These are phyloP conservation scores for Anguilla obscura DNA, from an alignment of 2,797 vertebrate genomes.

Conservation along the genomic window DNA sequence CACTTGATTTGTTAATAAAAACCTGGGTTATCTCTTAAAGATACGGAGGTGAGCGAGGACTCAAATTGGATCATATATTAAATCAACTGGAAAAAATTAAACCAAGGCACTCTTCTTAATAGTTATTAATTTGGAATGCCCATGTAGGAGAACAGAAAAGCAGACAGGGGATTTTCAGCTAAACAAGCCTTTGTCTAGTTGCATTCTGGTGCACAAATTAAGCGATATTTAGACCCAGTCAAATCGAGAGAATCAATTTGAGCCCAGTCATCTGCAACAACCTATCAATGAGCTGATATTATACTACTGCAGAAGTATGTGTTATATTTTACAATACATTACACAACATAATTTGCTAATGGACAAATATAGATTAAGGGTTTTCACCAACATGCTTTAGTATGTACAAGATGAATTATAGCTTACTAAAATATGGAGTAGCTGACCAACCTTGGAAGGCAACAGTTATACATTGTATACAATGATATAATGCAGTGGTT, in stretches of 20 bases:
- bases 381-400: background rate
- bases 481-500: no score
- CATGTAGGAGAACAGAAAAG: background rate
- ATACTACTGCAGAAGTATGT: background rate
- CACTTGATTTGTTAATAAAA: background rate
- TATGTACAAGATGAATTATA: background rate
- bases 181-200: background rate
- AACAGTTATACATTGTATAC: background rate
- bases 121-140: background rate
- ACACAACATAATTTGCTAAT: background rate
- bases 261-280: background rate
- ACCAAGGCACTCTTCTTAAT: background rate
- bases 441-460: background rate
- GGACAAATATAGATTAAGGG: background rate
- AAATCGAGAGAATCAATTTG: background rate
- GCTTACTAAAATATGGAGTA: background rate
- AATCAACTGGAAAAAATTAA: background rate
- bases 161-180: no score
- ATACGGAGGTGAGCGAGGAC: background rate
- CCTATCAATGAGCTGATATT: background rate
- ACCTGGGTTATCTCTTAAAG: background rate
- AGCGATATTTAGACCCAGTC: background rate
- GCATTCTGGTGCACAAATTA: background rate
- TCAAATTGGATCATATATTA: background rate
- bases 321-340: background rate